phyloP scores from a whole-genome alignment of 2,888 invertebrate genomes.

The Cylloceria caligata region DNA sequence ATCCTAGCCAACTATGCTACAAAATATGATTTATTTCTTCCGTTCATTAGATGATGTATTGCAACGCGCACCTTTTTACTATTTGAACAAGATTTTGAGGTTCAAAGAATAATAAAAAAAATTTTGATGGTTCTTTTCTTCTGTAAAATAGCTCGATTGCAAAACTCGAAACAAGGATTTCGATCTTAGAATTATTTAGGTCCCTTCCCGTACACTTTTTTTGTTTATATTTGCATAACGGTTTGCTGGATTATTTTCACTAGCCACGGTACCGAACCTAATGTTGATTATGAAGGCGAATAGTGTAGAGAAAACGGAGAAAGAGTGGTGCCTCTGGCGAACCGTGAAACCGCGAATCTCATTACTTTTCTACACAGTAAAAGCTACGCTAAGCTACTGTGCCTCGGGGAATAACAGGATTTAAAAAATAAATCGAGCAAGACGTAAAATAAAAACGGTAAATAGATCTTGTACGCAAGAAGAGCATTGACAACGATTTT shows the following conservation, averaged over 20 bases:
- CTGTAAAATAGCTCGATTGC: not conserved
- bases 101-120: not conserved
- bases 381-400: not conserved
- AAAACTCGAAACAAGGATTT: not conserved
- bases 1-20: not conserved
- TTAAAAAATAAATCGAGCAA: conserved; percentile 64
- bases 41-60: too few species aligned
- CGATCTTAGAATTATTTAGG: not conserved
- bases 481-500: conserved; percentile 22
- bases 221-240: conserved; percentile 15
- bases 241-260: conserved; percentile 16
- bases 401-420: conserved; percentile 65
- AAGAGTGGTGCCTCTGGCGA: conserved; percentile 64
- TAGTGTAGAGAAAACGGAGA: conserved; percentile 49
- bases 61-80: too few species aligned
- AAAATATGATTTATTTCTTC: not conserved
- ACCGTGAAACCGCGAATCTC: conserved; percentile 75
- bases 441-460: conserved; percentile 29
- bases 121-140: not conserved
- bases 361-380: conserved; percentile 64
- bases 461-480: conserved; percentile 17
- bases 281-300: conserved; percentile 30
- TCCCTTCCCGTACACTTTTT: not conserved
- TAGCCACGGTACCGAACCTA: conserved; percentile 37
- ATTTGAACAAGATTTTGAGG: too few species aligned